Conservation (phyloP, 2,888 invertebrate species). For the Yponomeuta evonymella region DNA sequence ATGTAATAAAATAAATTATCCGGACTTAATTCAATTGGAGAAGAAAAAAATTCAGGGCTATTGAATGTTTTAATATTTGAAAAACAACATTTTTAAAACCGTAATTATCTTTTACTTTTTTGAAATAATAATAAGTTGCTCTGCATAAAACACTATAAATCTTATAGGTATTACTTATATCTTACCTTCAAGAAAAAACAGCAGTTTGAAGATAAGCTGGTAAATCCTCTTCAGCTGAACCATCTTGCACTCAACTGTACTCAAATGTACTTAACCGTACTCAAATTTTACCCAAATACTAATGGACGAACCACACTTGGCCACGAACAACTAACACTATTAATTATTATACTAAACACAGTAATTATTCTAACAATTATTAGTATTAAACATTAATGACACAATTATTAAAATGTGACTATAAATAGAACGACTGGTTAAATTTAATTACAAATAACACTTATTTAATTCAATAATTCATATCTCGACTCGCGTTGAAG, state of each 20-base stretch:
- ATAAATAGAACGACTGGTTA: too few species aligned
- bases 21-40: too few species aligned
- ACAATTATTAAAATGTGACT: not conserved
- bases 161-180: not conserved
- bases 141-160: not conserved
- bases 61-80: too few species aligned
- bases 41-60: too few species aligned
- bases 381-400: not conserved
- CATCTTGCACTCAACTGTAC: not conserved
- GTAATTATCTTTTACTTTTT: too few species aligned
- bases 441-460: not conserved
- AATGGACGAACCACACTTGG: not conserved
- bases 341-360: not conserved
- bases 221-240: not conserved
- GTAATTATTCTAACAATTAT: not conserved
- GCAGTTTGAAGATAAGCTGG: not conserved
- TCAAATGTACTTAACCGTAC: not conserved
- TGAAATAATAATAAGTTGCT: too few species aligned
- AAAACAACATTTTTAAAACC: too few species aligned
- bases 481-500: not conserved
- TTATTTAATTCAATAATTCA: not conserved
- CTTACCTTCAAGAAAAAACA: not conserved
- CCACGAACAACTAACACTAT: not conserved
- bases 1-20: too few species aligned
- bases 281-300: not conserved